Evolutionary conservation across 2,113 vertebrate species (phyloP), one percentile per base, ranked within the genome.

Genomic region (Tretioscincus oriximinensis): DNA sequence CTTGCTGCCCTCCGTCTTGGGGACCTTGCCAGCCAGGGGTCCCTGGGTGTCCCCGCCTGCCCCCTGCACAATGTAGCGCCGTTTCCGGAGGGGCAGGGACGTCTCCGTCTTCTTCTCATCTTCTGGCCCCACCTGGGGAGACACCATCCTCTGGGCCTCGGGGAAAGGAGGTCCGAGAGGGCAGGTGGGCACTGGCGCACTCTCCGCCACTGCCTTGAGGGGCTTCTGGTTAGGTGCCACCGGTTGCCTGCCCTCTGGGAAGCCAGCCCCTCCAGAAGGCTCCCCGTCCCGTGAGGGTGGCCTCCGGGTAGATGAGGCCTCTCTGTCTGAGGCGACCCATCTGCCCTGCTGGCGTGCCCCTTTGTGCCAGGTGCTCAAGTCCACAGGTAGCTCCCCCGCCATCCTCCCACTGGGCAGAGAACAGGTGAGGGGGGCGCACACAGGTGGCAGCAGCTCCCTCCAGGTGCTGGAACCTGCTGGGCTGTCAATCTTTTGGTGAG

Each of bases 301-400:
- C 2, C 58, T n/a, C 11, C 31, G 4, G 11, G 54, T 7, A 35
- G 26, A 10, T 31, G 76, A 9, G 1, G n/a, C 63, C 45, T 68
- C 77, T 20, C 24, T 26, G 0, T 61, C 31, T 0, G 77, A 10
- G 3, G 67, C 3, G 67, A 60, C 26, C 5, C 26, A n/a, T 20
- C 61, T 31, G 69, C 31, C 78, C 6, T 63, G 78, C 6, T 63
- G 78, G n/a, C 35, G 12, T 18, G 8, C 68, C 0, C 70, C 60
- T 18, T 80, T 80, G n/a, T 69, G 69, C 78, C 69, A 80, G 69
- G 78, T 80, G 1, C 78, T 22, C 69, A 80, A 11, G 69, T 80
- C 78, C 41, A 80, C 69, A 1, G 78, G 78, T 12, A 73, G 22
- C 12, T 80, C 78, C 21, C 78, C 78, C 0, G 78, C 78, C 78